Percentiles rank a stretch among this genome's conserved stretches.
Conservation (phyloP, 2,888 invertebrate species). For the Lasioglossum malachurum region DNA sequence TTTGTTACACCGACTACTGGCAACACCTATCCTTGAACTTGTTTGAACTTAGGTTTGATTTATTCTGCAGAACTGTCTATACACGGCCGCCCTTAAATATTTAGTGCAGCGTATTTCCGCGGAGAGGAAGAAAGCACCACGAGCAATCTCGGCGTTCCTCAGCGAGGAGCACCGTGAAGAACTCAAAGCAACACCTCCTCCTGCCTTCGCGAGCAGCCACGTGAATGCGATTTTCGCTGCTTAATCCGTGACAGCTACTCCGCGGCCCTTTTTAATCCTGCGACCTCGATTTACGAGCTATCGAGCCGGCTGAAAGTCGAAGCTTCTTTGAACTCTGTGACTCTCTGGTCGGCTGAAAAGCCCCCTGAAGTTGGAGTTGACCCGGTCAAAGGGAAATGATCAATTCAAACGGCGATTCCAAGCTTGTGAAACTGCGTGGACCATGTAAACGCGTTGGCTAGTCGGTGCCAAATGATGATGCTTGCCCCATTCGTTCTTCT, state of each 20-base stretch:
- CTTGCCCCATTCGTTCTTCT: neutral
- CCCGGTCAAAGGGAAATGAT: conserved; percentile 21
- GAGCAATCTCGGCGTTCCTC: conserved; percentile 23
- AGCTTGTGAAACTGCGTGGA: neutral
- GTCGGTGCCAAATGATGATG: neutral
- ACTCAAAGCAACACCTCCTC: conserved; percentile 44
- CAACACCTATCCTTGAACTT: neutral
- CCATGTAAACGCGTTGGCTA: neutral
- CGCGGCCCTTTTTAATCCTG: conserved; percentile 49
- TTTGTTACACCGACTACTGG: neutral
- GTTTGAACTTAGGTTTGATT: neutral
- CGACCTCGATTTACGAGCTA: conserved; percentile 58
- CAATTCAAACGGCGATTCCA: conserved; percentile 21
- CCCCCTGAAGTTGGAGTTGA: conserved; percentile 26
- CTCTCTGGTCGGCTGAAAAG: conserved; percentile 36
- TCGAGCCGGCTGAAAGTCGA: conserved; percentile 52
- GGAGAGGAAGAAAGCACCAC: conserved; percentile 28
- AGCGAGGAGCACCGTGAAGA: conserved; percentile 21
- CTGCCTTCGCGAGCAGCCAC: conserved; percentile 38
- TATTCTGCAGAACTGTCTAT: neutral
- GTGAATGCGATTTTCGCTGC: conserved; percentile 46
- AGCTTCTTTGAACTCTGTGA: conserved; percentile 56
- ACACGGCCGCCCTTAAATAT: conserved; percentile 20
- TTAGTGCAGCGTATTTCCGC: conserved; percentile 26
- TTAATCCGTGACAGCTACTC: conserved; percentile 57